phyloP scores from a whole-genome alignment of 2,888 invertebrate species.

The Cheilosia scutellata region DNA sequence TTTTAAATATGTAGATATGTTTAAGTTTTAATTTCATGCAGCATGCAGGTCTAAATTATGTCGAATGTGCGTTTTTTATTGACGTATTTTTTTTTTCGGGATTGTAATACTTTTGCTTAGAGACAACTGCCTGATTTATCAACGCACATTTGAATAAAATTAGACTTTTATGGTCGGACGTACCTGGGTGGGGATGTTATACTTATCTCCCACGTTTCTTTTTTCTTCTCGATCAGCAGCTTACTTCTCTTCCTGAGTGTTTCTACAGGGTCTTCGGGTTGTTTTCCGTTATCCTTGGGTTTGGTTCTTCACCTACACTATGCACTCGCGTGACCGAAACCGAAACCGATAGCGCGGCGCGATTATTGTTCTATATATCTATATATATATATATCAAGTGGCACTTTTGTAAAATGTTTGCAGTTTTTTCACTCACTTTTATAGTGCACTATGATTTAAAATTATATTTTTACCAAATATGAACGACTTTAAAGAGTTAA shows the following conservation, averaged over 20 bases:
- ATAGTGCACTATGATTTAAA: not conserved
- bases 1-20: not conserved
- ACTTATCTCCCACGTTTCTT: not conserved
- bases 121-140: too few species aligned
- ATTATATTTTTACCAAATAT: not conserved
- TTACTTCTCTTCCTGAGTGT: too few species aligned
- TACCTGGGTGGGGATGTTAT: conserved; percentile 9
- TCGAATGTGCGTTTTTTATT: not conserved
- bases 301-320: not conserved
- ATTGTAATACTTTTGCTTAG: too few species aligned
- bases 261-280: too few species aligned
- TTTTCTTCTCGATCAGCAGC: too few species aligned
- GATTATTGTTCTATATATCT: not conserved
- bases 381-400: not conserved
- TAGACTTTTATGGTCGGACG: not conserved
- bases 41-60: conserved; percentile 7
- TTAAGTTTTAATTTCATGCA: not conserved
- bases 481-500: not conserved
- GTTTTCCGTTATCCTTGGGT: too few species aligned
- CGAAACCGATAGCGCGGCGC: too few species aligned
- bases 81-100: not conserved
- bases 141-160: not conserved
- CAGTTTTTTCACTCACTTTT: not conserved
- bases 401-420: too few species aligned
- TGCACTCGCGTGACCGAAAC: not conserved